These are phyloP conservation scores for Holotrichia oblita DNA, from an alignment of 1,140 invertebrate genomes.

Conservation along the genomic window DNA sequence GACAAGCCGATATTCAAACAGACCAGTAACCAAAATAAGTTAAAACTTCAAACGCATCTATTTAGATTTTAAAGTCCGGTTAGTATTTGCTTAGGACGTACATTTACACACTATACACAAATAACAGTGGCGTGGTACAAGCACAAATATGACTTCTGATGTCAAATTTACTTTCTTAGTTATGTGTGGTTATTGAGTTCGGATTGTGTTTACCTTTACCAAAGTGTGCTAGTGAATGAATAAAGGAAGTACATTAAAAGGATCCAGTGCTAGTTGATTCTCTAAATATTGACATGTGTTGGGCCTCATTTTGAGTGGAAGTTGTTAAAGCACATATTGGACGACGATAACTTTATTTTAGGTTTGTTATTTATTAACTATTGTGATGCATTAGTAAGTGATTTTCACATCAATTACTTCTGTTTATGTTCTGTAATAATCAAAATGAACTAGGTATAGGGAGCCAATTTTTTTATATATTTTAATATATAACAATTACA, in stretches of 20 bases:
- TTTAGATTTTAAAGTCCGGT: background rate
- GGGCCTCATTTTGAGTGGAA: background rate
- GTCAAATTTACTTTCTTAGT: slow-evolving; percentile 25
- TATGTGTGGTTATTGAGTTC: background rate
- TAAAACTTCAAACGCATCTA: no score
- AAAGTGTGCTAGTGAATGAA: background rate
- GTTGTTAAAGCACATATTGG: background rate
- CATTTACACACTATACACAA: background rate
- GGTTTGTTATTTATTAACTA: no score
- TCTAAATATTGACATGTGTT: background rate
- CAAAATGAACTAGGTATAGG: no score
- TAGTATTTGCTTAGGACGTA: background rate
- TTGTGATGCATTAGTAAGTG: no score
- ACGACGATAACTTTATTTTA: background rate
- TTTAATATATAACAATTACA: no score
- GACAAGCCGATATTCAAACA: background rate
- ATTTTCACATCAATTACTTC: no score
- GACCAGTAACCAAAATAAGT: background rate
- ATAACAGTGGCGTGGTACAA: background rate
- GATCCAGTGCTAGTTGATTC: background rate
- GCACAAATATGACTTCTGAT: background rate
- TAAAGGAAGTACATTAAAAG: slow-evolving; percentile 1
- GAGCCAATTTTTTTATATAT: no score
- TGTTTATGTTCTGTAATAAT: no score
- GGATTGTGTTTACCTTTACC: background rate